Base-by-base conservation (phyloP, 2,113 vertebrate species). In the Scytalopus superciliaris region DNA sequence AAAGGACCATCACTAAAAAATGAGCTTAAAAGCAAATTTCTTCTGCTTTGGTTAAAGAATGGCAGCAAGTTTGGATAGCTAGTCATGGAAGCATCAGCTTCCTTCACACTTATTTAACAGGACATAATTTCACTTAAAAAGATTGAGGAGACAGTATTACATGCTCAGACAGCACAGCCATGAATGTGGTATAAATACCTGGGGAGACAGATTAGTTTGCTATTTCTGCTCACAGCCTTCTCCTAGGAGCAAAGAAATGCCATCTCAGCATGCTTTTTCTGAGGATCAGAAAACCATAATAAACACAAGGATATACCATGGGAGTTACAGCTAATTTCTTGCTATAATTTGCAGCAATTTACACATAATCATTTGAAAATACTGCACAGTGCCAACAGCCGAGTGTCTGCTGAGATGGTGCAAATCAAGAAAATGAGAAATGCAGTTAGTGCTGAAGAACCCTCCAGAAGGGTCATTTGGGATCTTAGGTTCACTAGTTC, bases 321-420 rank as follows among this genome's bases (percentile, higher is more conserved):
- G 93, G 94, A 89, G 70, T 79, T 91, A 76, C 87, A 96, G 81
- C 50, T 95, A 95, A 96, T 95, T 95, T 95, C 87, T 85, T 91
- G 81, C 89, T 90, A 64, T 93, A 91, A 94, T 96, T 96, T 85
- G 42, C 74, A 91, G 89, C 84, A 91, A 95, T 97, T 96, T 96
- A 80, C 84, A 93, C 84, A 69, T 93, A 82, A 93, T 94, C 74
- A 76, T 91, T 92, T 96, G 87, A 90, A 96, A 95, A 85, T 91
- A 62, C 53, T 82, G 45, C 91, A 81, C 39, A 23, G 76, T 75
- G 84, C 37, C 47, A 94, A 19, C 76, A 92, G 79, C 88, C 12
- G 2, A 76, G 42, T 35, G 68, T 39, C 85, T 94, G 75, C 55
- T 86, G 86, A 87, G 90, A 47, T 50, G 63, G 86, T 76, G 83